Conservation (phyloP, 2,888 invertebrate species). For the Actias luna region DNA sequence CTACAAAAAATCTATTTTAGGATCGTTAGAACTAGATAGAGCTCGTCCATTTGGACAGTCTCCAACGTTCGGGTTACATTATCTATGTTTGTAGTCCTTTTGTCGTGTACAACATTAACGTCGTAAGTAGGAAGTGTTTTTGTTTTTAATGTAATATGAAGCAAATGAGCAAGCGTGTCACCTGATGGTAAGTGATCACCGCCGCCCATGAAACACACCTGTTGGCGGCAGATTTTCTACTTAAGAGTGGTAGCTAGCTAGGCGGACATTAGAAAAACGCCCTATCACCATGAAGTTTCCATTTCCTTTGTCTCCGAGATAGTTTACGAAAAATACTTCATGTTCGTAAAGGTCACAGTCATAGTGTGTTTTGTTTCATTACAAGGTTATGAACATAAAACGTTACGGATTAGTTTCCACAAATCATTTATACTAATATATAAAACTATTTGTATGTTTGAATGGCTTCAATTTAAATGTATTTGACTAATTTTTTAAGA, state of each 20-base stretch:
- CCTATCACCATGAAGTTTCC: too few species aligned
- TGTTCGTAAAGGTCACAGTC: slow-evolving; percentile 4
- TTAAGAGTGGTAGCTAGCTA: too few species aligned
- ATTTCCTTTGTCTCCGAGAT: slow-evolving; percentile 13
- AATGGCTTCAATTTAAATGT: too few species aligned
- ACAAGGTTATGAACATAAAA: neutral
- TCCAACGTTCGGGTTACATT: slow-evolving; percentile 60
- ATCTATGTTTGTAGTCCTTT: slow-evolving; percentile 45
- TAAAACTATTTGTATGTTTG: too few species aligned
- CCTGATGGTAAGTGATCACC: too few species aligned
- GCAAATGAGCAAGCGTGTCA: too few species aligned
- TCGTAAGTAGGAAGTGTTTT: slow-evolving; percentile 12
- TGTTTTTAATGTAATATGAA: too few species aligned
- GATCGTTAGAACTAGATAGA: slow-evolving; percentile 65
- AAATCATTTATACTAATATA: too few species aligned
- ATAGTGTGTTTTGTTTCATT: neutral
- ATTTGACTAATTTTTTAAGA: too few species aligned
- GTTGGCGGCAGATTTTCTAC: too few species aligned
- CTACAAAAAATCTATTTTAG: slow-evolving; percentile 60
- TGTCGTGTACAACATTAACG: slow-evolving; percentile 34
- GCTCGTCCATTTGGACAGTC: slow-evolving; percentile 67
- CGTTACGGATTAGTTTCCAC: neutral
- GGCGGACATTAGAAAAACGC: too few species aligned
- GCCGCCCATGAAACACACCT: too few species aligned
- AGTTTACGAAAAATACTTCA: neutral